A percentile compares a stretch with the other conserved stretches of the same genome.
Evolutionary conservation across 2,888 invertebrate genomes (phyloP).

Genomic region (Lepas anatifera): DNA sequence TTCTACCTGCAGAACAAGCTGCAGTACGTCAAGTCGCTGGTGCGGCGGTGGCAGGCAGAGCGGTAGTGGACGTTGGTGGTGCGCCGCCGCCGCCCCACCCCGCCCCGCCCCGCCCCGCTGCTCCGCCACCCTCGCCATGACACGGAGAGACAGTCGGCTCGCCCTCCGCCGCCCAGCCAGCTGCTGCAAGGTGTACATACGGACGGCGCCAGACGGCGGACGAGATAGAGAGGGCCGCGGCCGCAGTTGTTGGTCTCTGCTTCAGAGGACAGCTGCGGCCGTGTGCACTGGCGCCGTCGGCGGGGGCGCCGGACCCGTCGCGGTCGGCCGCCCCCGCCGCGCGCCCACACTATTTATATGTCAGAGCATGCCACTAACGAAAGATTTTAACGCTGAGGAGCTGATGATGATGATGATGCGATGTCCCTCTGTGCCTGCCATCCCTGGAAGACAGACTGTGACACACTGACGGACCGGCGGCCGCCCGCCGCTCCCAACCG

Average conservation of each 20-base stretch:
- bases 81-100: neutral
- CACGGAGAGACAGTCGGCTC: too few relatives aligned
- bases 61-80: neutral
- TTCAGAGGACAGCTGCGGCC: neutral
- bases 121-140: neutral
- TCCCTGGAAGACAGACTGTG: neutral
- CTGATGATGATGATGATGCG: too few relatives aligned
- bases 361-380: neutral
- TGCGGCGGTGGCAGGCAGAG: conserved; percentile 6
- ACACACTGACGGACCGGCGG: neutral
- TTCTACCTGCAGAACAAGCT: conserved; percentile 13
- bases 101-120: too few relatives aligned
- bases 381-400: neutral
- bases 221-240: too few relatives aligned
- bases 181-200: neutral
- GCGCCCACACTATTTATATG: neutral
- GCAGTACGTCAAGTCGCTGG: conserved; percentile 9
- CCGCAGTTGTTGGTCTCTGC: neutral
- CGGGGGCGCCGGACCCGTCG: neutral
- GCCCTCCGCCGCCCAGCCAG: neutral
- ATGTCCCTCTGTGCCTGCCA: neutral
- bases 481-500: too few relatives aligned
- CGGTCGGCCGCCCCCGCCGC: neutral
- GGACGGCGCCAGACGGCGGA: too few relatives aligned
- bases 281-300: neutral